Evolutionary conservation across 2,113 vertebrate species (phyloP).

Genomic region (Gobio gobio): DNA sequence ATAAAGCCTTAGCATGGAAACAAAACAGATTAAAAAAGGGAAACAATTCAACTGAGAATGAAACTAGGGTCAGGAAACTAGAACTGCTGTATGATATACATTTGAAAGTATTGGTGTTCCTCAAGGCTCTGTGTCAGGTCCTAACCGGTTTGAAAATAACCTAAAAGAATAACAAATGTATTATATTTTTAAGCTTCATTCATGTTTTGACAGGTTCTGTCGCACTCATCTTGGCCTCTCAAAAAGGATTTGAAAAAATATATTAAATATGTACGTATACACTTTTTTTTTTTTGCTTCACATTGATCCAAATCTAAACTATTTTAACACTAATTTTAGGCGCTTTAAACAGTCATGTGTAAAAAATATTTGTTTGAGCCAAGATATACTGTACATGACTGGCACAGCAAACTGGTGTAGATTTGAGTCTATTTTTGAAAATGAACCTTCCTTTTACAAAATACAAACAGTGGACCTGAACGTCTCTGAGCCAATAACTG

Average conservation of each 20-base stretch:
- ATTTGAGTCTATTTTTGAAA: neutral
- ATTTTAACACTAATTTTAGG: neutral
- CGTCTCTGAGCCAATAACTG: neutral
- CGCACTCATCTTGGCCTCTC: neutral
- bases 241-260: conserved; percentile 26
- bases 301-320: neutral
- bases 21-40: conserved; percentile 62
- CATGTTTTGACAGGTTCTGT: neutral
- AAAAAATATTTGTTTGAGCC: conserved; percentile 15
- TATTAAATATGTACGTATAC: conserved; percentile 8
- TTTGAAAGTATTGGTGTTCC: conserved; percentile 50
- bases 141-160: conserved; percentile 54
- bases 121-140: conserved; percentile 79
- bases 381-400: neutral
- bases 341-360: neutral
- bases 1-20: conserved; percentile 57
- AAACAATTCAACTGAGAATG: conserved; percentile 42
- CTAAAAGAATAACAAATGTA: neutral
- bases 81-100: conserved; percentile 12
- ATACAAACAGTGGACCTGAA: conserved; percentile 12
- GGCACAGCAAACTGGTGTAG: neutral
- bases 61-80: conserved; percentile 3
- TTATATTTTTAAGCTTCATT: no score
- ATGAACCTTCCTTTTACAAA: neutral
- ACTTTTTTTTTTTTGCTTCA: neutral